Conservation (phyloP, 2,113 vertebrate genomes). For the Crocuta crocuta region DNA sequence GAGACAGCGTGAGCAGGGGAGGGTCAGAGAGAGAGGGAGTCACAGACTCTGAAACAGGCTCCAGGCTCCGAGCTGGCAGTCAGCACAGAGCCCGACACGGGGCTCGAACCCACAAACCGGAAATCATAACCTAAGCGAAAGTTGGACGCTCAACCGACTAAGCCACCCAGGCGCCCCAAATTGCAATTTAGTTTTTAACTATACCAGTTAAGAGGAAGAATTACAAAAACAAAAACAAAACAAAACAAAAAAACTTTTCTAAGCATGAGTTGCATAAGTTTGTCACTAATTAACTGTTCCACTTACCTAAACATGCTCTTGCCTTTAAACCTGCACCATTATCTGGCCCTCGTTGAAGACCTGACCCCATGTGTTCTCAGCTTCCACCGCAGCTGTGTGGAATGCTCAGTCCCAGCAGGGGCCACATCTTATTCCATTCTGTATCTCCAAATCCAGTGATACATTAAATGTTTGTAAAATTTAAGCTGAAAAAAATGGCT, state of each 20-base stretch:
- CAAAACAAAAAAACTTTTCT: not conserved
- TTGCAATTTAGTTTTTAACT: not conserved
- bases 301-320: not conserved
- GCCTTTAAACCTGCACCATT: not conserved
- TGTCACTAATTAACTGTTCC: conserved; percentile 23
- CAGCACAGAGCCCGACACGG: no score
- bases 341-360: not conserved
- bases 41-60: no score
- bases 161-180: no score
- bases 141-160: no score
- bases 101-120: no score
- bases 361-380: no score
- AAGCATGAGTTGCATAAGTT: not conserved
- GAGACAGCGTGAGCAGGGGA: no score
- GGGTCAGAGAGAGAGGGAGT: no score
- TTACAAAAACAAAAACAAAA: not conserved
- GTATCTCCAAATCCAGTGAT: not conserved
- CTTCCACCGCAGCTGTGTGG: no score
- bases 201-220: not conserved
- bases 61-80: no score
- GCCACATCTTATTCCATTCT: not conserved
- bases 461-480: not conserved
- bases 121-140: no score
- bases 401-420: not conserved
- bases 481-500: not conserved